phyloP scores from a whole-genome alignment of 2,113 vertebrate species.

The Rhineura floridana region DNA sequence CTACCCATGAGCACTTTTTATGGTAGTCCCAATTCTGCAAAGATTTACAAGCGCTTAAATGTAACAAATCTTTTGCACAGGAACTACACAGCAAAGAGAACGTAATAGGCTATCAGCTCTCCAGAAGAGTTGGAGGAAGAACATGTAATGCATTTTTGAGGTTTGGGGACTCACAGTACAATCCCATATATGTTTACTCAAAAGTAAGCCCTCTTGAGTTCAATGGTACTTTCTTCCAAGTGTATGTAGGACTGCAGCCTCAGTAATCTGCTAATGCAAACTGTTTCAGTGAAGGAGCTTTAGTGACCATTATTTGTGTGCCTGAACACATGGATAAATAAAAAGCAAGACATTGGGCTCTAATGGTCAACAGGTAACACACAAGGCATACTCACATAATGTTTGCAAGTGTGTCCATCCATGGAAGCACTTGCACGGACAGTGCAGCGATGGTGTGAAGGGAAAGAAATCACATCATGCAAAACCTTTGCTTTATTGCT shows the following conservation, averaged over 20 bases:
- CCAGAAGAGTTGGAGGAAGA: not conserved
- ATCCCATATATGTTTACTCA: not conserved
- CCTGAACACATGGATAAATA: not conserved
- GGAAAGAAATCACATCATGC: not conserved
- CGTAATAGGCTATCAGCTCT: not conserved
- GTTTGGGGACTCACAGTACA: not conserved
- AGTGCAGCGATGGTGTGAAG: too few relatives aligned
- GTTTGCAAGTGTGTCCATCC: not conserved
- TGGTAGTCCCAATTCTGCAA: not conserved
- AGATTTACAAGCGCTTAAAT: not conserved
- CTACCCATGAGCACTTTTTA: not conserved
- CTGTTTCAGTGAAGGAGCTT: not conserved
- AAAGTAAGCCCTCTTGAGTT: not conserved
- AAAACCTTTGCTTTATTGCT: not conserved
- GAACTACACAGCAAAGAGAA: not conserved
- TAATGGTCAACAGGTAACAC: too few relatives aligned
- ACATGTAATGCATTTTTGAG: not conserved
- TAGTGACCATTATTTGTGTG: not conserved
- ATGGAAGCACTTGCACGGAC: not conserved
- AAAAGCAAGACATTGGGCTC: not conserved
- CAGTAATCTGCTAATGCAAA: too few relatives aligned
- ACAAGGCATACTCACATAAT: not conserved
- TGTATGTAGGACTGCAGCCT: too few relatives aligned
- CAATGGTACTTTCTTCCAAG: too few relatives aligned
- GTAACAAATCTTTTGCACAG: not conserved